A percentile compares a stretch with the other conserved stretches of the same genome.
phyloP scores from a whole-genome alignment of 2,888 invertebrate genomes.

The Callinectes sapidus region DNA sequence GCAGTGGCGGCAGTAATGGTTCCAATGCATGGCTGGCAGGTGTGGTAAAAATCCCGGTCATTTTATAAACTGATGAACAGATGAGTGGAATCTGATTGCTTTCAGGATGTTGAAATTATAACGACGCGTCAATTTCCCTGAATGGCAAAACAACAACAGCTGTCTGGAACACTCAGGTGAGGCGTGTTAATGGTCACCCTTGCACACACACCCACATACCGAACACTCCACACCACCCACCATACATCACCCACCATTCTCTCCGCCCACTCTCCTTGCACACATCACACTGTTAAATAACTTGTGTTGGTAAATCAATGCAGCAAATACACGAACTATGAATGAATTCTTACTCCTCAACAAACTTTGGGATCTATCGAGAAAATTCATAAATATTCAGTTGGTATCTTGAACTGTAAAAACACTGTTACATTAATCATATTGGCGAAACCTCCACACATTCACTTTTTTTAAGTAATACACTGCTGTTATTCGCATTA shows the following conservation, averaged over 20 bases:
- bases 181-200: not conserved
- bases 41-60: not conserved
- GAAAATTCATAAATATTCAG: no score
- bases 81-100: conserved; percentile 12
- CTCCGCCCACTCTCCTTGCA: not conserved
- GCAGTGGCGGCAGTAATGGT: not conserved
- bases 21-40: not conserved
- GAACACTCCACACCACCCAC: not conserved
- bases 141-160: not conserved
- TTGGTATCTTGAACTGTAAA: no score
- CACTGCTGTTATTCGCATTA: no score
- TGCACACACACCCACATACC: not conserved
- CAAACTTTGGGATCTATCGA: no score
- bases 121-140: not conserved
- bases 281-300: no score
- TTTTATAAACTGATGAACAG: not conserved
- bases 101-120: not conserved
- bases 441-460: no score
- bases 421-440: no score
- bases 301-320: no score
- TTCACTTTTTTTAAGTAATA: no score
- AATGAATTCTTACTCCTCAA: no score
- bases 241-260: not conserved
- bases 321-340: no score
- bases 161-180: not conserved